These are phyloP conservation scores for Amphipyra berbera DNA, from an alignment of 2,888 invertebrate genomes.

Conservation along the genomic window DNA sequence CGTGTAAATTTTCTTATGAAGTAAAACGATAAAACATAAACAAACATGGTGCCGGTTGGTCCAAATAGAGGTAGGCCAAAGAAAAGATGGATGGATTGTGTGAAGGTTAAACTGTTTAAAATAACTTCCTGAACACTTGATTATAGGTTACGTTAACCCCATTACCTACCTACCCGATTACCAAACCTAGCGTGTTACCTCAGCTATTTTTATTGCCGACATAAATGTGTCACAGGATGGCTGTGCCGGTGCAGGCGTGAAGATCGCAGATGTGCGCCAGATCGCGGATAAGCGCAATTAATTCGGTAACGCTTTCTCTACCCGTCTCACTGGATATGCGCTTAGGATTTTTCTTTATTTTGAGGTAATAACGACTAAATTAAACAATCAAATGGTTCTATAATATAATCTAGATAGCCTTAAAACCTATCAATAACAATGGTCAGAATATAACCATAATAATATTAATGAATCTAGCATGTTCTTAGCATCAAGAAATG, in stretches of 20 bases:
- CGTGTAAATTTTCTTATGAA: not conserved
- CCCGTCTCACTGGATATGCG: slow-evolving; percentile 43
- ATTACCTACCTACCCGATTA: not conserved
- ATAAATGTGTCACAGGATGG: slow-evolving; percentile 60
- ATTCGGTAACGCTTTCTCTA: slow-evolving; percentile 85
- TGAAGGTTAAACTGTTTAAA: too few species aligned
- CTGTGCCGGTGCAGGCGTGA: slow-evolving; percentile 68
- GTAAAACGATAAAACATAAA: too few species aligned
- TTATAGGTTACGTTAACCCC: not conserved
- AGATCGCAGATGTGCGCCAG: slow-evolving; percentile 70
- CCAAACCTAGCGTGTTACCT: slow-evolving; percentile 16
- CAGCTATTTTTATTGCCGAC: slow-evolving; percentile 42
- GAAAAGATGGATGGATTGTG: too few species aligned
- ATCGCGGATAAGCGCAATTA: slow-evolving; percentile 79
- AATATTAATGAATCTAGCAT: too few species aligned
- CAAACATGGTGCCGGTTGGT: too few species aligned
- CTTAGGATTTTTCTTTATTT: slow-evolving; percentile 33
- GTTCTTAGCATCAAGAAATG: too few species aligned
- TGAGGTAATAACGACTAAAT: slow-evolving; percentile 1
- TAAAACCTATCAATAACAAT: too few species aligned
- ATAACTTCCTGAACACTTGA: too few species aligned
- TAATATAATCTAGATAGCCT: too few species aligned
- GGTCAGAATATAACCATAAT: too few species aligned
- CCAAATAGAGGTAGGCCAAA: too few species aligned
- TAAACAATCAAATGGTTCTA: not conserved